Evolutionary conservation across 64 coral and sea anemone genomes (phyloP).

Genomic region (Platygyra sinensis): DNA sequence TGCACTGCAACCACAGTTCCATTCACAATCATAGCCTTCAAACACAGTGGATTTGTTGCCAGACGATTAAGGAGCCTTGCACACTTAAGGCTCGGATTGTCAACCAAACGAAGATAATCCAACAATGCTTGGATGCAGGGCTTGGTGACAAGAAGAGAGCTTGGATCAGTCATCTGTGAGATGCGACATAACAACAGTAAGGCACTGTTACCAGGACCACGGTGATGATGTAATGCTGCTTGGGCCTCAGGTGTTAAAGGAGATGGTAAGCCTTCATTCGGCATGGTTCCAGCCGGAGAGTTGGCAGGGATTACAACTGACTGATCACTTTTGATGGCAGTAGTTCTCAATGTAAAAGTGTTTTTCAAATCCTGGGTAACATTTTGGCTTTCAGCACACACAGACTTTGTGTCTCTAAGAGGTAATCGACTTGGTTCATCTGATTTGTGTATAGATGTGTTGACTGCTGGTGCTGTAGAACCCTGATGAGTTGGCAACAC

Average conservation of each 20-base stretch:
- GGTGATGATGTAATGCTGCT: slow-evolving; percentile 22
- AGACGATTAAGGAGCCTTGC: slow-evolving; percentile 55
- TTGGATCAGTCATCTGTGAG: slow-evolving; percentile 78
- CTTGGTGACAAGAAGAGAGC: slow-evolving; percentile 56
- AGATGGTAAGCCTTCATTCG: not conserved
- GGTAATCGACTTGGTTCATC: not conserved
- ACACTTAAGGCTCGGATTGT: slow-evolving; percentile 76
- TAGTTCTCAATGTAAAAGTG: not conserved
- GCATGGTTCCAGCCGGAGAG: not conserved
- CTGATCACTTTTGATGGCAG: not conserved
- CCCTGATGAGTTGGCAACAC: not conserved
- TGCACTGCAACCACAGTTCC: slow-evolving; percentile 70
- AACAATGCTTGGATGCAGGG: slow-evolving; percentile 77
- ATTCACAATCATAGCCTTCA: slow-evolving; percentile 57
- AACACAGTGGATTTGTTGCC: slow-evolving; percentile 65
- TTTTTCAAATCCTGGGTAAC: not conserved
- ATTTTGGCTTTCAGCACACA: not conserved
- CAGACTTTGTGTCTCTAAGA: not conserved
- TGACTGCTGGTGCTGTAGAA: not conserved
- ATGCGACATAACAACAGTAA: slow-evolving; percentile 79
- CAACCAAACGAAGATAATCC: slow-evolving; percentile 62
- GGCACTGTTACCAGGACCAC: slow-evolving; percentile 58
- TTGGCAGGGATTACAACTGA: not conserved
- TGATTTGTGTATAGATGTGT: not conserved
- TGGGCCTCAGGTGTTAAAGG: slow-evolving; percentile 27